Conservation (phyloP, 1,140 invertebrate species). For the Chrysomallon squamiferum region DNA sequence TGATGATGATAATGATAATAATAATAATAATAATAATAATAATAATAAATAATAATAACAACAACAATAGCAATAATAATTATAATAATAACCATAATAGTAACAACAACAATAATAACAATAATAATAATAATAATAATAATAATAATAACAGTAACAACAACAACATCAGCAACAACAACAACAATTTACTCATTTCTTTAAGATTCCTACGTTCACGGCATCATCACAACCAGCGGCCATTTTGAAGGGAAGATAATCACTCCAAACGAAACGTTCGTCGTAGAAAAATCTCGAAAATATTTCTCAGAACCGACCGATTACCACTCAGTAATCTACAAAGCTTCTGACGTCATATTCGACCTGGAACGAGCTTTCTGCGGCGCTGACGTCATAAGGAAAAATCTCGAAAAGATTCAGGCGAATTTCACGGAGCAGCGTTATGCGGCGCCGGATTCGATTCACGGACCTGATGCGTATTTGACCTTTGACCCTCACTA, state of each 20-base stretch:
- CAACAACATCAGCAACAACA: no score
- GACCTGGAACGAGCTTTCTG: not conserved
- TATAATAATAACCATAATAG: no score
- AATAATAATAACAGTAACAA: no score
- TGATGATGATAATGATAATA: no score
- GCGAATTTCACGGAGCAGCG: not conserved
- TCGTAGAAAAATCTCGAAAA: conserved; percentile 65
- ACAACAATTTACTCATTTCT: no score
- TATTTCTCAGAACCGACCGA: not conserved
- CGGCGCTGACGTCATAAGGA: not conserved
- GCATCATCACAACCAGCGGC: conserved; percentile 83
- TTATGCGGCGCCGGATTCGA: no score
- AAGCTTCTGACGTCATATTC: conserved; percentile 74
- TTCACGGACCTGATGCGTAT: no score
- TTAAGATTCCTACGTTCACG: conserved; percentile 81
- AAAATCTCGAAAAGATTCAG: not conserved
- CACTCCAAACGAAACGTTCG: conserved; percentile 76
- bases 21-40: no score
- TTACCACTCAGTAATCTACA: conserved; percentile 66
- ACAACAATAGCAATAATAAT: no score
- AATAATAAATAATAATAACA: no score
- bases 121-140: no score
- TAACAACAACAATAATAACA: no score
- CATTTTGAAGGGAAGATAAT: conserved; percentile 90
- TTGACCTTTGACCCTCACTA: conserved; percentile 45